phyloP scores from a whole-genome alignment of 1,140 invertebrate genomes.

The Ips nitidus region DNA sequence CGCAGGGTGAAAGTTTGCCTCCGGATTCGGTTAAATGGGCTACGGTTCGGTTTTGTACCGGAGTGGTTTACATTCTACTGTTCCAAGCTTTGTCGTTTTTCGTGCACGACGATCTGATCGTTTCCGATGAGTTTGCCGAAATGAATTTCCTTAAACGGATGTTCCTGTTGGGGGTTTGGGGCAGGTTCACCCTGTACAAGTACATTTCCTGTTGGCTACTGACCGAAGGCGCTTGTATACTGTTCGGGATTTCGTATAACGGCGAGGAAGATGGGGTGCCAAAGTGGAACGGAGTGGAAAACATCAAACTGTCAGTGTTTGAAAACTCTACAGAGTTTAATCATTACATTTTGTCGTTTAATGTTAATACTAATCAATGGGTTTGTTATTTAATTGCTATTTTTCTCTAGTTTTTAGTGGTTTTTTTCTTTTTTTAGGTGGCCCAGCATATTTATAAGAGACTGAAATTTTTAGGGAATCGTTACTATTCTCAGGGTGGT shows the following conservation, averaged over 20 bases:
- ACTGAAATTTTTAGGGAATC: constrained; percentile 85
- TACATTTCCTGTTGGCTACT: constrained; percentile 92
- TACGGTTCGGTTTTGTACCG: constrained; percentile 60
- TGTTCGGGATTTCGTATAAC: constrained; percentile 79
- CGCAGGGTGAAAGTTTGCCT: constrained; percentile 31
- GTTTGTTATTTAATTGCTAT: constrained; percentile 41
- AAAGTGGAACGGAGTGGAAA: constrained; percentile 84
- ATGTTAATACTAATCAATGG: constrained; percentile 93
- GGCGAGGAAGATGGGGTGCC: constrained; percentile 63
- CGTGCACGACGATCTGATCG: constrained; percentile 71
- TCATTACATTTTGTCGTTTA: constrained; percentile 86
- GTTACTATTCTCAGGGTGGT: constrained; percentile 76
- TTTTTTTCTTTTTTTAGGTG: constrained; percentile 46
- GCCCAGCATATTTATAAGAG: constrained; percentile 91
- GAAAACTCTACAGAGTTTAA: constrained; percentile 80
- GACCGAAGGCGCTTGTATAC: constrained; percentile 74
- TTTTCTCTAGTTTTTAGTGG: neutral
- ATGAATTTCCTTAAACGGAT: constrained; percentile 65
- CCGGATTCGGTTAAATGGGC: constrained; percentile 59
- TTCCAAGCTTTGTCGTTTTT: constrained; percentile 71
- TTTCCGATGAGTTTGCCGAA: constrained; percentile 64
- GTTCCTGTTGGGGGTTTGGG: constrained; percentile 78
- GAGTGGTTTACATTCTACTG: constrained; percentile 70
- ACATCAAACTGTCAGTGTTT: constrained; percentile 75
- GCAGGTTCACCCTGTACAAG: constrained; percentile 81